phyloP scores from a whole-genome alignment of 2,797 vertebrate genomes.

The Otolemur crassicaudatus region DNA sequence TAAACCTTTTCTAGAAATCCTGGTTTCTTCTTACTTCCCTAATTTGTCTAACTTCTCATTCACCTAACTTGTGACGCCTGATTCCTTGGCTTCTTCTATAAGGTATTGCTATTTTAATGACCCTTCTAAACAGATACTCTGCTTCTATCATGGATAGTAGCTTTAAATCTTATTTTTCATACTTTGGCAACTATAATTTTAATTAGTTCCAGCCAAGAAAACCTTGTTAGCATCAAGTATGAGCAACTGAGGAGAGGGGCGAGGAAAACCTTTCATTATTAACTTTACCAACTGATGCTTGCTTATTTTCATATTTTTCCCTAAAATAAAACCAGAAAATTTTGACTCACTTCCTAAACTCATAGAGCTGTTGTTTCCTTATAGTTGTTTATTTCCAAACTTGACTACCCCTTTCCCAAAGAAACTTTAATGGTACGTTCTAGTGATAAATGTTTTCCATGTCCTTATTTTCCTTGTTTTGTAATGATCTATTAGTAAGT shows the following conservation, averaged over 20 bases:
- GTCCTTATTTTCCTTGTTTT: background rate
- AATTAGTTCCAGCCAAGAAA: slow-evolving; percentile 17
- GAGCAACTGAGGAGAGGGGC: background rate
- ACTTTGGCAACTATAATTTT: background rate
- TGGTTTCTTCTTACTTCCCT: background rate
- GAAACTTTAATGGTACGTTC: background rate
- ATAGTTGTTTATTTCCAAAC: background rate
- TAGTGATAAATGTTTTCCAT: background rate
- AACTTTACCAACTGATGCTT: background rate
- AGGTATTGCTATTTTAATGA: slow-evolving; percentile 51
- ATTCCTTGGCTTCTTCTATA: slow-evolving; percentile 2
- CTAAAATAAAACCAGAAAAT: background rate
- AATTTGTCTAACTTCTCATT: background rate
- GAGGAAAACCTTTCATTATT: background rate
- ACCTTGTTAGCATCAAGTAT: background rate
- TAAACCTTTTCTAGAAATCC: background rate
- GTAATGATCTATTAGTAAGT: slow-evolving; percentile 34
- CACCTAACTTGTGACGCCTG: background rate
- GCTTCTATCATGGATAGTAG: background rate
- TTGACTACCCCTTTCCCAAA: background rate
- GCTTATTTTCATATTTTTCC: background rate
- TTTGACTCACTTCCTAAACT: background rate
- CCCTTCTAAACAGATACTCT: background rate
- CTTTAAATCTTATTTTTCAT: background rate
- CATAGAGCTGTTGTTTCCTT: background rate